phyloP scores from a whole-genome alignment of 2,113 vertebrate species.

The Prunella fulvescens region DNA sequence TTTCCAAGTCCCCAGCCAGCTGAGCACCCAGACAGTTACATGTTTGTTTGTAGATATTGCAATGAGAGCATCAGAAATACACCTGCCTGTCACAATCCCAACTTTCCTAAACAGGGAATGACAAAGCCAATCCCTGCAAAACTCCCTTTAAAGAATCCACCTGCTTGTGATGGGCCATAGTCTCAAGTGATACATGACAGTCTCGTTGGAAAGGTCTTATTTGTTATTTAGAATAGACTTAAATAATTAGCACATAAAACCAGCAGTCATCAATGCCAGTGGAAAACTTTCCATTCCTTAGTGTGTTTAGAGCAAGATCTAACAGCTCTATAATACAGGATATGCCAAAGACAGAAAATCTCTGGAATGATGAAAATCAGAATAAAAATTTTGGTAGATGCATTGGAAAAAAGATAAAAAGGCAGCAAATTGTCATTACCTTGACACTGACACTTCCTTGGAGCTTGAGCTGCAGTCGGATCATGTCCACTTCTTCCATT shows the following conservation, averaged over 20 bases:
- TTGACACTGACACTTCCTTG: slow-evolving; percentile 97
- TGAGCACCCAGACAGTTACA: neutral
- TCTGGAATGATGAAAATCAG: neutral
- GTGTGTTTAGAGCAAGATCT: neutral
- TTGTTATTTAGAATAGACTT: neutral
- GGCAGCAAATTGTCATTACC: slow-evolving; percentile 50
- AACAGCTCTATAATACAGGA: neutral
- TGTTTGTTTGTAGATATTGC: neutral
- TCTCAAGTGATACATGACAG: fast-evolving
- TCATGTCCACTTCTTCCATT: slow-evolving; percentile 97
- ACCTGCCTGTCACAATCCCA: neutral
- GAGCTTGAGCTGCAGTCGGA: slow-evolving; percentile 94
- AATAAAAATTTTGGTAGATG: neutral
- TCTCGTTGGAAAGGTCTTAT: neutral
- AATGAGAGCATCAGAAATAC: neutral
- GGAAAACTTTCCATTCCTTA: neutral
- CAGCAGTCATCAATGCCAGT: neutral
- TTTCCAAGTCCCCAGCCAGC: neutral
- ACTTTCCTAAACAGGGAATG: neutral
- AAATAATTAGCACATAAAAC: neutral
- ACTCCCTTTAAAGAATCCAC: neutral
- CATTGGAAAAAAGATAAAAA: neutral
- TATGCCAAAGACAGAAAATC: neutral
- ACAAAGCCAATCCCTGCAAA: neutral
- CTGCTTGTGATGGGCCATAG: neutral